Percentiles rank a stretch among this genome's conserved stretches.
Conservation (phyloP, 2,888 invertebrate species). For the Agrochola circellaris region DNA sequence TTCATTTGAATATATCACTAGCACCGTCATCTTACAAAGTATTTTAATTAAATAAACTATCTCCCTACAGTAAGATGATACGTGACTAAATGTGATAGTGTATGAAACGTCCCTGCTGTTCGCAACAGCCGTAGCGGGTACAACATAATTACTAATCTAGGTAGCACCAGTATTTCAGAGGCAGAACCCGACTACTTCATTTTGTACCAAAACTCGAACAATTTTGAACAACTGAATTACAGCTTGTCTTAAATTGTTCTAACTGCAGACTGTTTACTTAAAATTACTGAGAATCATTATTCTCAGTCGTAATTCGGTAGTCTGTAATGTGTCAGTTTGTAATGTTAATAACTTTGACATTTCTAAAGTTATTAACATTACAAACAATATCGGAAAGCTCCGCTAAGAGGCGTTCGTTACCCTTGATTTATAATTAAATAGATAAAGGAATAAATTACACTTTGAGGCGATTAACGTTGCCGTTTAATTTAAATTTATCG, state of each 20-base stretch:
- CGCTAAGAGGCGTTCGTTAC: slow-evolving; percentile 44
- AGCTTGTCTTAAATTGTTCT: slow-evolving; percentile 17
- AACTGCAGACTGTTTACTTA: slow-evolving; percentile 7
- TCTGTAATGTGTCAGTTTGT: no score
- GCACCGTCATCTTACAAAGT: background rate
- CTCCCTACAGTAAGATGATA: background rate
- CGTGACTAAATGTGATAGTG: slow-evolving; percentile 11
- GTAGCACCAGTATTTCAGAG: slow-evolving; percentile 26
- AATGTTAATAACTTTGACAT: no score
- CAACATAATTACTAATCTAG: slow-evolving; percentile 51
- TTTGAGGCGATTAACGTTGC: slow-evolving; percentile 67
- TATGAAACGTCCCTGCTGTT: slow-evolving; percentile 25
- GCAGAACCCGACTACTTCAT: slow-evolving; percentile 23
- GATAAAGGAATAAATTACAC: slow-evolving; percentile 68
- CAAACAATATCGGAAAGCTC: slow-evolving; percentile 37
- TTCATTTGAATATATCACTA: background rate
- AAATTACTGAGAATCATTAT: slow-evolving; percentile 12
- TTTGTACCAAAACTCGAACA: slow-evolving; percentile 25
- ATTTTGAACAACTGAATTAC: slow-evolving; percentile 26
- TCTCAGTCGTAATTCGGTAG: no score
- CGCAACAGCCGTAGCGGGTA: slow-evolving; percentile 1
- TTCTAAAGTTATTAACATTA: slow-evolving; percentile 36
- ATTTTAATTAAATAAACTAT: slow-evolving; percentile 13
- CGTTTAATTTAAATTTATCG: slow-evolving; percentile 72
- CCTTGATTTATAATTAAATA: slow-evolving; percentile 66